phyloP scores from a whole-genome alignment of 1,140 invertebrate species.

The Drosophila virilis region DNA sequence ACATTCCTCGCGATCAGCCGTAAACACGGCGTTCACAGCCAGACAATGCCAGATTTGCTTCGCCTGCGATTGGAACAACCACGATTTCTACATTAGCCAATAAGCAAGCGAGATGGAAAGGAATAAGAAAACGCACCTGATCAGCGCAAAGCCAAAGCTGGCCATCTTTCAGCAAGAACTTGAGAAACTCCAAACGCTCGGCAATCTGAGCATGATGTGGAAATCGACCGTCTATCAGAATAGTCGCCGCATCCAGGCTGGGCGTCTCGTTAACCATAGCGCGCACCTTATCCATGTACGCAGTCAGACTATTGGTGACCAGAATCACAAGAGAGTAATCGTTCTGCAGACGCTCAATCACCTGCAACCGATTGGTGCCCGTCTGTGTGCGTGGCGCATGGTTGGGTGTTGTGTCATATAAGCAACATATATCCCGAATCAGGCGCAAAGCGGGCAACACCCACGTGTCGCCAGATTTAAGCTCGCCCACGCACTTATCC shows the following conservation, averaged over 20 bases:
- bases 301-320: constrained; percentile 96
- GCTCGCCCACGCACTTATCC: constrained; percentile 97
- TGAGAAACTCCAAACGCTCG: constrained; percentile 96
- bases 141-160: constrained; percentile 98
- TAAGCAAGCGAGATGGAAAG: neutral
- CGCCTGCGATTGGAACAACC: constrained; percentile 84
- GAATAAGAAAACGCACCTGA: constrained; percentile 85
- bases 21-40: constrained; percentile 96
- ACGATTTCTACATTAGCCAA: constrained; percentile 8
- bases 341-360: constrained; percentile 96
- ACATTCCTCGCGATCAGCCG: constrained; percentile 96
- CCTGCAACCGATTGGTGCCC: constrained; percentile 89
- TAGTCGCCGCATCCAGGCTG: constrained; percentile 91
- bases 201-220: constrained; percentile 97
- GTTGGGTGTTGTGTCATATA: constrained; percentile 93
- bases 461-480: constrained; percentile 94
- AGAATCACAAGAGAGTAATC: constrained; percentile 97
- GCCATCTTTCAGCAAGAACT: constrained; percentile 96
- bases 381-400: constrained; percentile 88
- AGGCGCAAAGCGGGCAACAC: constrained; percentile 97
- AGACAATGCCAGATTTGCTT: constrained; percentile 99
- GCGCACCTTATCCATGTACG: constrained; percentile 95
- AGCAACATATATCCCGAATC: constrained; percentile 97
- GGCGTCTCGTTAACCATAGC: constrained; percentile 89
- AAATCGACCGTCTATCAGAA: constrained; percentile 95